Evolutionary conservation across 2,888 invertebrate species (phyloP), one percentile per base, ranked within the genome.

Genomic region (Hyalella azteca): DNA sequence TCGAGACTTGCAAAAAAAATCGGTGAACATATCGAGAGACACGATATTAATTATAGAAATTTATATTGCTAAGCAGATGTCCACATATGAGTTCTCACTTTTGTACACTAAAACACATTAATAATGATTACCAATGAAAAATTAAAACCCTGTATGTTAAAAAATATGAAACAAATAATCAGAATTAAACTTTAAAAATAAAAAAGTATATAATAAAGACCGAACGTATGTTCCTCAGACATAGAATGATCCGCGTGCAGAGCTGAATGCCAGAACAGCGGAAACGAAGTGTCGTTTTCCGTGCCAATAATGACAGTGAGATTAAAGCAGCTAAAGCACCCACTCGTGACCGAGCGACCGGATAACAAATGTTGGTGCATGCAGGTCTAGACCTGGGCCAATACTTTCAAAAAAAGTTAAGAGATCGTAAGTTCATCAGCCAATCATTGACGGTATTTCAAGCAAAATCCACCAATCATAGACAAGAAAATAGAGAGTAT

Each of bases 341-440:
- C 54, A 54, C 54, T 54, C 54, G 54, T 54, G 54, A 54, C 22
- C 54, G 54, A 54, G 4, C 54, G 29, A n/a, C n/a, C n/a, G 26
- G 4, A 54, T 54, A 9, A 13, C 13, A 5, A 29, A 22, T 9
- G 26, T 0, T 11, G 26, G 4, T 2, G 22, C 54, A 7, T 26
- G 29, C 54, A n/a, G n/a, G n/a, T 54, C 13, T 13, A 54, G 26
- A 22, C 7, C 19, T 54, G 54, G 26, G 9, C 1, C 0, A 5
- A 29, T 22, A 54, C 7, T 54, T 5, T 26, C 26, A 29, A 29
- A 26, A 29, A 29, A 54, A 54, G 22, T 26, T 7, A 9, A 5
- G 7, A 2, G 54, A 26, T 26, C 26, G 29, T 22, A 19, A 54
- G 11, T 1, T 5, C 26, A 7, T 0, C 22, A 15, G 26, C 22